A percentile compares a stretch with the other conserved stretches of the same genome.
phyloP scores from a whole-genome alignment of 2,888 invertebrate species.

The Incurvaria masculella region DNA sequence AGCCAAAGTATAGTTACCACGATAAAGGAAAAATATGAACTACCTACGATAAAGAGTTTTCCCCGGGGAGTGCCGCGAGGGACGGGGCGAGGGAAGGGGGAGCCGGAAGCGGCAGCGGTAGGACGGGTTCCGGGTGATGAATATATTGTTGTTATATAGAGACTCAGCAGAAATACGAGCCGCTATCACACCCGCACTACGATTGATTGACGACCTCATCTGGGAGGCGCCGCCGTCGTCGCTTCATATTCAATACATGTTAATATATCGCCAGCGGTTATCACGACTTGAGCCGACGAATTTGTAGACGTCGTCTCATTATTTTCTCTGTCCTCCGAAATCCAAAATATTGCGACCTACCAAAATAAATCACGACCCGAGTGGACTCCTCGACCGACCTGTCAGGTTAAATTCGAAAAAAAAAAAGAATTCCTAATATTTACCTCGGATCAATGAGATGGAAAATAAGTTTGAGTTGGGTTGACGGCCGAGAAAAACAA shows the following conservation, averaged over 20 bases:
- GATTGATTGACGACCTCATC: not conserved
- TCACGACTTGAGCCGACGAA: too few species aligned
- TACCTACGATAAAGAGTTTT: not conserved
- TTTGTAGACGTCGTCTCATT: too few species aligned
- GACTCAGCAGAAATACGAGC: not conserved
- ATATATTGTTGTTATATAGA: not conserved
- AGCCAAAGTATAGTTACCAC: not conserved
- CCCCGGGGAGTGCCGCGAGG: not conserved
- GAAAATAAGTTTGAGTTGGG: too few species aligned
- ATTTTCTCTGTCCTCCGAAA: too few species aligned
- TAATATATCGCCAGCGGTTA: not conserved
- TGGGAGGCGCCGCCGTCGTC: not conserved
- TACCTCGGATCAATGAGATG: too few species aligned
- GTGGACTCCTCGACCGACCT: too few species aligned
- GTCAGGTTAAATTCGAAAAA: too few species aligned
- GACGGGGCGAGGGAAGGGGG: not conserved
- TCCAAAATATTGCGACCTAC: too few species aligned
- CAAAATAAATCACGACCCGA: too few species aligned
- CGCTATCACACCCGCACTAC: not conserved
- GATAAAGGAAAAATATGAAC: not conserved
- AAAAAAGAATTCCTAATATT: too few species aligned
- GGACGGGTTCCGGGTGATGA: not conserved
- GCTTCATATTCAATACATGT: not conserved
- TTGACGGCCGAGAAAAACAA: too few species aligned
- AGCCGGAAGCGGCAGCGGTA: not conserved